Conservation (phyloP, 2,797 vertebrate genomes). For the Phyllotis vaccarum region DNA sequence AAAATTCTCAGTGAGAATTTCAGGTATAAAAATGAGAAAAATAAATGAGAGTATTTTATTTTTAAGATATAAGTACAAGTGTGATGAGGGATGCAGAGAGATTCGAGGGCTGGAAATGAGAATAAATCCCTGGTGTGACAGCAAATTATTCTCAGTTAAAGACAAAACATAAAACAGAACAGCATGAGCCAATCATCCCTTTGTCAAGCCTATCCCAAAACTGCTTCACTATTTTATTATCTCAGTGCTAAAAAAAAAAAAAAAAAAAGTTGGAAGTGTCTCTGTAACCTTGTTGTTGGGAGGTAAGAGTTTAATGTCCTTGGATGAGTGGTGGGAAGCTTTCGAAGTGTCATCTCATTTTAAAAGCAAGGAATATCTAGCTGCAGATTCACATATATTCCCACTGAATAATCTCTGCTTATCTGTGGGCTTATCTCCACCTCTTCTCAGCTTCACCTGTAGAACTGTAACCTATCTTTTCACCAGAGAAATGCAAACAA, state of each 20-base stretch:
- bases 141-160: not conserved
- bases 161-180: not conserved
- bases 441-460: not conserved
- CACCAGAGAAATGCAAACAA: not conserved
- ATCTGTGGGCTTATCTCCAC: not conserved
- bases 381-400: too few relatives aligned
- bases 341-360: not conserved
- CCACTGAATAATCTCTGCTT: not conserved
- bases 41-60: not conserved
- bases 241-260: not conserved
- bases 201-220: not conserved
- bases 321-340: not conserved
- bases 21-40: not conserved
- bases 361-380: not conserved
- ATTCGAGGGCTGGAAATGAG: not conserved
- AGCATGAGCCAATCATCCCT: rapidly evolving
- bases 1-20: not conserved
- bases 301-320: not conserved
- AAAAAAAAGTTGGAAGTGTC: not conserved
- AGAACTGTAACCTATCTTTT: not conserved
- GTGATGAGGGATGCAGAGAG: rapidly evolving
- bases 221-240: not conserved
- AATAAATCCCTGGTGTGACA: not conserved
- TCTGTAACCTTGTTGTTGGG: rapidly evolving
- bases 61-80: not conserved